Evolutionary conservation across 2,888 invertebrate species (phyloP).

Genomic region (Spialia ferax): DNA sequence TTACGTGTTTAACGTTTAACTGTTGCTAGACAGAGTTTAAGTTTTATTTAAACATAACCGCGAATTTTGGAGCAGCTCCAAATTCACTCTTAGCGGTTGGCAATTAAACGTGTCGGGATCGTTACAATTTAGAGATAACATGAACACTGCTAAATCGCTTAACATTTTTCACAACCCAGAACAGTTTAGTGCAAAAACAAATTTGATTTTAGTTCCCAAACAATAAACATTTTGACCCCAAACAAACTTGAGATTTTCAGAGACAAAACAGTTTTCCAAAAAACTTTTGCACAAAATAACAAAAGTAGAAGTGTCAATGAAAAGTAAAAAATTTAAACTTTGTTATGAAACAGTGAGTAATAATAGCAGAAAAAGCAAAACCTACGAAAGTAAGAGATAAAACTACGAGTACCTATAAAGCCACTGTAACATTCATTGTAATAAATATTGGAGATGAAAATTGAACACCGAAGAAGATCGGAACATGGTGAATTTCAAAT

Average conservation of each 20-base stretch:
- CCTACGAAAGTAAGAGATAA: not conserved
- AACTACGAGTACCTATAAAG: too few species aligned
- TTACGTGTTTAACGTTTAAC: not conserved
- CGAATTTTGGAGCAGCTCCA: slow-evolving; percentile 76
- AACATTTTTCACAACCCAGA: slow-evolving; percentile 5
- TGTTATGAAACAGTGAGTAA: not conserved
- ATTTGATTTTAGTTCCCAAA: not conserved
- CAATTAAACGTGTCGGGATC: slow-evolving; percentile 73
- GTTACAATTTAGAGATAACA: slow-evolving; percentile 54
- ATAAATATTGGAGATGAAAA: not conserved
- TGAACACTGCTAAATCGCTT: slow-evolving; percentile 37
- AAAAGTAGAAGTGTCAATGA: not conserved
- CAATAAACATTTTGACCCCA: not conserved
- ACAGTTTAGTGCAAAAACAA: not conserved
- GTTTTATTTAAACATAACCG: slow-evolving; percentile 75
- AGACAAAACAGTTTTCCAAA: not conserved
- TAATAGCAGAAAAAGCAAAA: not conserved
- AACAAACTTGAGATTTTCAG: not conserved
- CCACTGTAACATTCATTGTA: not conserved
- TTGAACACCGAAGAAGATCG: not conserved
- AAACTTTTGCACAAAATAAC: not conserved
- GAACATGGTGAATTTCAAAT: slow-evolving; percentile 17
- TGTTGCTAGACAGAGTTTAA: slow-evolving; percentile 36
- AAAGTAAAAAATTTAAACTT: not conserved
- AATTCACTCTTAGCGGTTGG: slow-evolving; percentile 78